Conservation (phyloP, 2,113 vertebrate species). For the Anguilla japonica region DNA sequence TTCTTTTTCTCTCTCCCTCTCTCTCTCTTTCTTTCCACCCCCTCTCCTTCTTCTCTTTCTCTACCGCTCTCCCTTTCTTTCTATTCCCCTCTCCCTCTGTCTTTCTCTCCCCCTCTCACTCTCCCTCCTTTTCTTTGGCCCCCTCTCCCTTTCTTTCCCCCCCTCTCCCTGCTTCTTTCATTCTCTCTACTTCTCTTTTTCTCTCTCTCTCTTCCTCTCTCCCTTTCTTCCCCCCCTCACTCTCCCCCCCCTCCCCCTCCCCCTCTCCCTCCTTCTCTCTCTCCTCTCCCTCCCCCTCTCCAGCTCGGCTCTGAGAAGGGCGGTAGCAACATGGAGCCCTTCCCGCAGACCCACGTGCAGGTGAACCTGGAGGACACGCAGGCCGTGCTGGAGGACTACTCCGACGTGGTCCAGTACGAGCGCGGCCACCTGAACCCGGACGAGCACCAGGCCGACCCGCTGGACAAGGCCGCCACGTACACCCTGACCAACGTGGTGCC, state of each 20-base stretch:
- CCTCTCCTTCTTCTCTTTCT: too few species aligned
- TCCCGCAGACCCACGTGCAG: slow-evolving; percentile 61
- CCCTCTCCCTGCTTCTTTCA: too few species aligned
- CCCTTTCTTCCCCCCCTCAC: slow-evolving; percentile 29
- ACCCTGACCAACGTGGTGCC: slow-evolving; percentile 66
- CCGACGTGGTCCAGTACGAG: slow-evolving; percentile 62
- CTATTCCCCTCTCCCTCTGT: neutral
- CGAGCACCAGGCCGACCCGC: slow-evolving; percentile 63
- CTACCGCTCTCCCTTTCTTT: neutral
- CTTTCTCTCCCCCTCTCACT: neutral
- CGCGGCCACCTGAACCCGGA: slow-evolving; percentile 64
- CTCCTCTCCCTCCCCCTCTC: neutral
- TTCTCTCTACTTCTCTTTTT: too few species aligned
- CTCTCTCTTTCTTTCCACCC: neutral
- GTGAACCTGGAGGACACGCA: slow-evolving; percentile 71
- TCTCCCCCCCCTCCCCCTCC: neutral
- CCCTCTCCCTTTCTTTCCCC: too few species aligned
- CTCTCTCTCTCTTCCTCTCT: neutral
- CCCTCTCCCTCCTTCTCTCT: neutral
- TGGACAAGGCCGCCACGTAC: slow-evolving; percentile 69
- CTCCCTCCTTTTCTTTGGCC: slow-evolving; percentile 45
- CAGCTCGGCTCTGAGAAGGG: slow-evolving; percentile 64
- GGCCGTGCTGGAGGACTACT: slow-evolving; percentile 66
- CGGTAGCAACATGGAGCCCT: slow-evolving; percentile 68
- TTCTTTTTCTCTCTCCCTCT: neutral